Base-by-base conservation (phyloP, 2,888 invertebrate genomes). In the Caenorhabditis imperialis region DNA sequence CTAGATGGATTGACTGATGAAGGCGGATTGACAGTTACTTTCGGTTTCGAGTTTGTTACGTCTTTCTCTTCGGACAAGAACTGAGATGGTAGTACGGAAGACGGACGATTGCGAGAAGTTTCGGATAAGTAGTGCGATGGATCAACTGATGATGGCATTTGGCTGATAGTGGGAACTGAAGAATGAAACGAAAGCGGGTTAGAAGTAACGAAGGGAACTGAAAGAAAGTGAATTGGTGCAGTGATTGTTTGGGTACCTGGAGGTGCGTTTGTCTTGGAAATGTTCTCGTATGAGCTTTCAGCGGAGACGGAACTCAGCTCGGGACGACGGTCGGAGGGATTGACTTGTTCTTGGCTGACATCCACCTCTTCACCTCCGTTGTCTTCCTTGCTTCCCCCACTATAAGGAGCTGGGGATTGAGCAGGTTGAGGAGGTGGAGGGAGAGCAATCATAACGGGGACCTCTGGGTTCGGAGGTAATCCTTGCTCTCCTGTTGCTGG, bases 261-360 rank as follows among this genome's bases (percentile, higher is more conserved):
- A 8, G 54, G 38, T 10, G 37, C 30, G 45, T 69, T 45, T n/a
- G n/a, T n/a, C n/a, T n/a, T n/a, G 1, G 69, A 69, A 30, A 69
- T 69, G 23, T 69, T 69, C 54, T 69, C 69, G 40, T 53, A 22
- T 1, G 69, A 69, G 8, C 33, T 60, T 30, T 69, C 69, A 8
- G 53, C 47, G 10, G 69, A 69, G 33, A 69, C 27, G n/a, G 69
- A 69, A 54, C 69, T 69, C 53, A 69, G 25, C 53, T 69, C 69
- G 16, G 69, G 69, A 10, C 69, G 58, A 37, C 69, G 58, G 23
- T 60, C 69, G 20, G 69, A 69, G 16, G 69, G 69, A 57, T 60
- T 53, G 8, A 69, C 69, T 51, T 69, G 38, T 54, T 69, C 69
- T 40, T 69, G 69, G 42, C 55, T 55, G 40, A 22, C 14, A 23